A percentile compares a stretch with the other conserved stretches of the same genome.
phyloP scores from a whole-genome alignment of 2,888 invertebrate genomes.

The Andricus curvator region DNA sequence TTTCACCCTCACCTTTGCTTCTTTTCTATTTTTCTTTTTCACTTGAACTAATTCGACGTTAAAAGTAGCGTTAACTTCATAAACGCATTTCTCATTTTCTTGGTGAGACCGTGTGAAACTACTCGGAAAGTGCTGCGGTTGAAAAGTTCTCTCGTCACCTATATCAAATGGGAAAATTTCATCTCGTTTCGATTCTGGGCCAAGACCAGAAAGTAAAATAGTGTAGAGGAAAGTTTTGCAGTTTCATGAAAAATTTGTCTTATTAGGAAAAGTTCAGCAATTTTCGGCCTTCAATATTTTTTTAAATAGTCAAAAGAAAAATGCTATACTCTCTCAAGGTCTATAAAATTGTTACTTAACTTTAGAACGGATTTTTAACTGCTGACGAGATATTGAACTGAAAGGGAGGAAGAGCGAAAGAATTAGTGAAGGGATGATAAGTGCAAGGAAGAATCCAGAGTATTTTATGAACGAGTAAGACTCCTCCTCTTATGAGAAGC shows the following conservation, averaged over 20 bases:
- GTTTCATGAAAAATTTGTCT: background rate
- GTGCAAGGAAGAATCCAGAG: conserved; percentile 4
- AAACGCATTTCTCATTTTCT: conserved; percentile 36
- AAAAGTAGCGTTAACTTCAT: conserved; percentile 8
- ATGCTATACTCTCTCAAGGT: background rate
- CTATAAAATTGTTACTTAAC: background rate
- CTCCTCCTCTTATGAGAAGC: conserved; percentile 40
- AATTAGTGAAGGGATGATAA: background rate
- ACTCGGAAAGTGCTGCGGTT: conserved; percentile 34
- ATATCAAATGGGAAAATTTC: conserved; percentile 38
- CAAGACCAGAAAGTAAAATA: conserved; percentile 17
- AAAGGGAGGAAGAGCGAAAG: background rate
- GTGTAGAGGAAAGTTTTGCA: conserved; percentile 1
- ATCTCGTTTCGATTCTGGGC: conserved; percentile 33
- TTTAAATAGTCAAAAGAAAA: background rate
- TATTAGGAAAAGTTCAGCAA: background rate
- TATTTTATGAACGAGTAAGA: conserved; percentile 42
- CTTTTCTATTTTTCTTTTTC: conserved; percentile 9
- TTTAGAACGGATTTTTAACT: background rate
- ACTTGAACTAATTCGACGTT: background rate
- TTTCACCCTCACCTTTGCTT: conserved; percentile 39
- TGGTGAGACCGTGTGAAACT: conserved; percentile 20
- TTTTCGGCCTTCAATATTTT: background rate
- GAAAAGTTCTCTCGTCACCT: conserved; percentile 37
- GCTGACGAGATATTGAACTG: background rate